Base-by-base conservation (phyloP, 1,140 invertebrate genomes). In the Conus ventricosus region DNA sequence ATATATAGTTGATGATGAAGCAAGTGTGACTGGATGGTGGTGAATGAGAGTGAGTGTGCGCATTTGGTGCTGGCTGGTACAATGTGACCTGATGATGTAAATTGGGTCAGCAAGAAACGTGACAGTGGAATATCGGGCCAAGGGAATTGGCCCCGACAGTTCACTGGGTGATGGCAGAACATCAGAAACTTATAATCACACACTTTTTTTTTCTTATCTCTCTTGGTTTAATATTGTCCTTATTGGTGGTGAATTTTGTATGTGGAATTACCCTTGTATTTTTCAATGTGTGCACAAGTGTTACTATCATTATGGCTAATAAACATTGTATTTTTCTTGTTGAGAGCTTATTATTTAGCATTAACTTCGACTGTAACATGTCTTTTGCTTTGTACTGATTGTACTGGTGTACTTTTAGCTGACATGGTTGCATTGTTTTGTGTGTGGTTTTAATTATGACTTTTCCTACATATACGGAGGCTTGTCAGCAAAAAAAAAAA, bases 341-440 rank as follows among this genome's bases (percentile, higher is more conserved):
- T 54, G 27, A 75, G 10, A 39, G 54, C 75, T 87, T 87, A 25
- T 85, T 85, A 54, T 85, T 53, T 75, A 87, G 71, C 27, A 78
- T 71, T 57, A 87, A 75, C 75, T 54, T 57, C 80, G 51, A 80
- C 67, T 80, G 85, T 71, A 87, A 27, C 53, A 76, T 87, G 85
- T 78, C 17, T 87, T 75, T 86, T 87, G 85, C 85, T 87, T 87
- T 75, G 85, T 85, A 76, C n/a, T 78, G 51, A 25, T 23, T 87
- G 75, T 87, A 78, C n/a, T 78, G 51, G 75, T 75, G 53, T 86
- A 57, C 55, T 76, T 76, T 57, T 87, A 87, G 85, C 85, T 87
- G 85, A 87, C 75, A 78, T 57, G 71, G 25, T 71, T 87, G 71
- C 71, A 75, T 87, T 85, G 63, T 51, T 54, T 54, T 75, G 25